Conservation (phyloP, 2,113 vertebrate genomes). For the Trogon surrucura region DNA sequence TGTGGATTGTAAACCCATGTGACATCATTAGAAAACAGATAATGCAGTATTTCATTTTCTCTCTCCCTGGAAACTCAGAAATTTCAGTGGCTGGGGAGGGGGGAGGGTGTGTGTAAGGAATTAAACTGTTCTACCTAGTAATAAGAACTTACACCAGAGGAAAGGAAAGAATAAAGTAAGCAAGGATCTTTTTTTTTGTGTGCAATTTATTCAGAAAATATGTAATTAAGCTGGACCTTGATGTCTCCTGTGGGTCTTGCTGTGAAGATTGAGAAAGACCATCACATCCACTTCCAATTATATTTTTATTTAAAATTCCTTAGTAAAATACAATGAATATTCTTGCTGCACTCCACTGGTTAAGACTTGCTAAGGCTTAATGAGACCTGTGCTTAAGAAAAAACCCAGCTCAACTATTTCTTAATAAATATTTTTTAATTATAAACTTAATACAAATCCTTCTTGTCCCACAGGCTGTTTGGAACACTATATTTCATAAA, state of each 20-base stretch:
- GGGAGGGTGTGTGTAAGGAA: not conserved
- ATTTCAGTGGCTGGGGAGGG: not conserved
- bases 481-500: not conserved
- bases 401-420: accelerated
- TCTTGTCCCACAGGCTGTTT: not conserved
- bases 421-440: not conserved
- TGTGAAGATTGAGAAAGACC: not conserved
- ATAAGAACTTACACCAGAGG: not conserved
- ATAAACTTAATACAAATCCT: not conserved
- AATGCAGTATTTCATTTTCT: not conserved
- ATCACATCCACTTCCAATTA: not conserved
- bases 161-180: not conserved
- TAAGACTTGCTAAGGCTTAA: not conserved
- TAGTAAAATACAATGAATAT: not conserved
- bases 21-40: not conserved
- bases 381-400: not conserved
- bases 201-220: not conserved
- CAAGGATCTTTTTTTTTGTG: not conserved
- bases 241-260: not conserved
- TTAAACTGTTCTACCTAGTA: not conserved
- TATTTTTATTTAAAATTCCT: not conserved
- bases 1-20: not conserved
- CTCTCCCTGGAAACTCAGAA: not conserved
- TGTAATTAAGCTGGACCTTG: not conserved
- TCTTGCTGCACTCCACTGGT: not conserved